Evolutionary conservation across 2,888 invertebrate genomes (phyloP), one percentile per base, ranked within the genome.

Genomic region (Kuschelorhynchus macadamiae): DNA sequence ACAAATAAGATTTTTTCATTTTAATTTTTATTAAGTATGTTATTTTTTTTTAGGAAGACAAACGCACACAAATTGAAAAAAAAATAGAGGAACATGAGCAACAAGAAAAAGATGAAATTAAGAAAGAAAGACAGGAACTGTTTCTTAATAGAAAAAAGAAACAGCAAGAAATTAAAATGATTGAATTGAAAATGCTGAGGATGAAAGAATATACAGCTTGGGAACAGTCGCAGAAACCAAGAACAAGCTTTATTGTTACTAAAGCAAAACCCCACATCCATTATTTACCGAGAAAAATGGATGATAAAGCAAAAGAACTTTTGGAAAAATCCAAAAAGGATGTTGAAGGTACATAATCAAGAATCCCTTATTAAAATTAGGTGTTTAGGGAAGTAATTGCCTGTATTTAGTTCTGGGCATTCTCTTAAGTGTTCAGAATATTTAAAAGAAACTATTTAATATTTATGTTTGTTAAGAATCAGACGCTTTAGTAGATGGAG

Each of bases 61-160:
- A 93, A 82, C 89, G 94, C 75, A 87, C 87, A 1, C 92, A 92
- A 85, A 93, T 98, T 5, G 98, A 98, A 84, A 92, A 93, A 66
- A 95, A 96, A 82, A 89, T 98, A 67, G 98, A 98, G 81, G 94
- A 96, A 79, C 95, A 94, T 78, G 95, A 95, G 61, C 88, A 92
- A 59, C 87, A 91, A 78, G 96, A 97, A 80, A 93, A 92, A 72
- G 96, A 95, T 79, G 91, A 94, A 80, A 86, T 96, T 57, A 91
- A 91, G 76, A 88, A 89, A 72, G 95, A 97, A 82, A 87, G 95
- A 32, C 92, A 93, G 79, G 92, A 93, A 69, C 84, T 98, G 70
- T 95, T 97, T 83, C 88, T 91, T 30, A 93, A 94, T 75, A 86
- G 96, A 67, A 94, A 94, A 80, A 89, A 92, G 74, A 94, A 96